Conservation (phyloP, 1,140 invertebrate species). For the Lepidurus arcticus region DNA sequence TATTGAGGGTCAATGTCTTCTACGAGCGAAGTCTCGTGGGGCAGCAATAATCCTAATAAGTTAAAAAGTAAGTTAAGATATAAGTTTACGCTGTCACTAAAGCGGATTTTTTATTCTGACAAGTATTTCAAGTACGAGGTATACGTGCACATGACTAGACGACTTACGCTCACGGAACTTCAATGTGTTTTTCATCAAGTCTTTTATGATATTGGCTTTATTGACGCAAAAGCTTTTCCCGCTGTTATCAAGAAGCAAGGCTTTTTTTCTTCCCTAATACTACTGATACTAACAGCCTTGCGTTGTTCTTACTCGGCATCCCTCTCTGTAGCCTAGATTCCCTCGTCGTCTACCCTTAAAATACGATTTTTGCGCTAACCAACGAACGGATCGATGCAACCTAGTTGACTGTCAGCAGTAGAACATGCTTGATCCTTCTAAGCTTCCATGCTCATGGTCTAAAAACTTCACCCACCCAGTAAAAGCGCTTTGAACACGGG, state of each 20-base stretch:
- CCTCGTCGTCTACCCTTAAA: neutral
- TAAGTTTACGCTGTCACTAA: neutral
- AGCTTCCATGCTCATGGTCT: neutral
- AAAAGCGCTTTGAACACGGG: neutral
- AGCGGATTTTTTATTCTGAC: too few relatives aligned
- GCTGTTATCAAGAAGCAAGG: neutral
- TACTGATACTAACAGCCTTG: neutral
- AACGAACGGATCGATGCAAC: slow-evolving; percentile 1
- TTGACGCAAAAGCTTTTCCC: slow-evolving; percentile 11
- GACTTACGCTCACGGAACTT: neutral
- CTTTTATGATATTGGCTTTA: neutral
- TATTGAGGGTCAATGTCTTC: neutral
- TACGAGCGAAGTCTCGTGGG: neutral
- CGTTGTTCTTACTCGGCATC: neutral
- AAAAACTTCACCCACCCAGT: neutral
- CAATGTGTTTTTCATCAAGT: neutral
- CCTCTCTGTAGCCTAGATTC: neutral
- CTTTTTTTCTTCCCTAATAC: neutral
- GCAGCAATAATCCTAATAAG: neutral
- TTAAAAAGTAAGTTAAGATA: neutral
- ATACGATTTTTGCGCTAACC: neutral
- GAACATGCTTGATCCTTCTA: neutral
- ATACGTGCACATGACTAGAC: neutral
- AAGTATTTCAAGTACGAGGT: neutral
- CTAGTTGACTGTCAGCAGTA: slow-evolving; percentile 15